Evolutionary conservation across 1,140 invertebrate species (phyloP).

Genomic region (Drosophila bifasciata): DNA sequence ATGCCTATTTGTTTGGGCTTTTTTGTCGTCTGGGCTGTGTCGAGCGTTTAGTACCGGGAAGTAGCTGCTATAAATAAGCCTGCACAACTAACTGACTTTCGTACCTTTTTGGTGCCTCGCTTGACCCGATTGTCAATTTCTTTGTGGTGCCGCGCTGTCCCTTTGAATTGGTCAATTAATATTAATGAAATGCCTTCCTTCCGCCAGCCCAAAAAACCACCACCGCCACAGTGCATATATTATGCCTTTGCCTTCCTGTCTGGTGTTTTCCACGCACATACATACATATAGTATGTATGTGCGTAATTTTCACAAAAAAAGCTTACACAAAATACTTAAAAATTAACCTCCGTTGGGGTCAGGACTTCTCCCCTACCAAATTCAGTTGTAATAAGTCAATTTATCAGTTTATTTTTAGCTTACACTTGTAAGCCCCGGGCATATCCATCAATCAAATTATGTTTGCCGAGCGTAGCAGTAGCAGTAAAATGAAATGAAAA

Average conservation of each 20-base stretch:
- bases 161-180: slow-evolving; percentile 79
- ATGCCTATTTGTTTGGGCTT: slow-evolving; percentile 33
- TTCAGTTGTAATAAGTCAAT: slow-evolving; percentile 69
- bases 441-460: slow-evolving; percentile 37
- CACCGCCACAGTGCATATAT: slow-evolving; percentile 42
- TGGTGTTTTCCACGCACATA: slow-evolving; percentile 12
- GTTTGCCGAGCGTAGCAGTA: slow-evolving; percentile 29
- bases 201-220: not conserved
- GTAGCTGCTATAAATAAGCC: slow-evolving; percentile 48
- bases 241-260: slow-evolving; percentile 25
- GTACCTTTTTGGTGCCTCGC: slow-evolving; percentile 38
- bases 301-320: slow-evolving; percentile 29
- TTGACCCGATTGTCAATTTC: slow-evolving; percentile 28
- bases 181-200: slow-evolving; percentile 68
- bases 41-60: slow-evolving; percentile 22
- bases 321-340: slow-evolving; percentile 20
- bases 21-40: slow-evolving; percentile 22
- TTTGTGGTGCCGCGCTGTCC: slow-evolving; percentile 37
- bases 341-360: not conserved
- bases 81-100: slow-evolving; percentile 47
- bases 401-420: slow-evolving; percentile 71
- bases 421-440: slow-evolving; percentile 48
- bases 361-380: slow-evolving; percentile 7
- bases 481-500: slow-evolving; percentile 50
- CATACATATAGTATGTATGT: not conserved